Base-by-base conservation (phyloP, 2,797 vertebrate species). In the Parauchenoglanis punctatus region DNA sequence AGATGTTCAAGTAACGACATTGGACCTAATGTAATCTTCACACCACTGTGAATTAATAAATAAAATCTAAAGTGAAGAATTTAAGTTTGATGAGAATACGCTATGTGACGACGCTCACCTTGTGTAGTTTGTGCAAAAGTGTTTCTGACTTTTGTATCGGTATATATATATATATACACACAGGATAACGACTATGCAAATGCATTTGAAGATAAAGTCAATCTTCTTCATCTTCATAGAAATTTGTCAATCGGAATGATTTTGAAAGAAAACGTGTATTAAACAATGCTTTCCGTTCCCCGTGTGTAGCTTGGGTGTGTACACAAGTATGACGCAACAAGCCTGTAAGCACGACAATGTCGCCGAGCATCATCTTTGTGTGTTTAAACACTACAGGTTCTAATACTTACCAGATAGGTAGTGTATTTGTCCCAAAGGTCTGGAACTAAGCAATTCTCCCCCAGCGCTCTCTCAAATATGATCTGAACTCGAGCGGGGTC, bases 401-500 rank as follows among this genome's bases (percentile, higher is more conserved):
- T 20, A 59, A 7, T 0, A 92, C 98, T 99, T 95, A 99, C 99
- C 93, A 99, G 95, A 91, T 99, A 99, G 18, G 93, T 96, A 82
- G 96, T 97, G 93, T 96, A 99, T 89, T 97, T 97, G 17, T 97
- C 95, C 99, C 99, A 99, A 88, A 99, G 96, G 93, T 99, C 98
- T 11, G 98, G 98, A 54, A 99, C 98, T 5, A 99, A 96, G 94
- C 99, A 99, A 95, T 99, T 99, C 93, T 99, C 99, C 0, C 95
- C 97, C 92, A 99, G 92, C 52, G 98, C 95, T 7, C 98, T 96
- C 94, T 99, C 99, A 6, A 97, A 99, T 89, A 95, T 96, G 49
- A 98, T 92, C 95, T 99, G 98, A 86, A 99, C 94, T 12, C 98
- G 96, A 70, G 98, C 96, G 1, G 99, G 99, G 90, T 99, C 98